Evolutionary conservation across 2,113 vertebrate genomes (phyloP).

Genomic region (Helogale parvula): DNA sequence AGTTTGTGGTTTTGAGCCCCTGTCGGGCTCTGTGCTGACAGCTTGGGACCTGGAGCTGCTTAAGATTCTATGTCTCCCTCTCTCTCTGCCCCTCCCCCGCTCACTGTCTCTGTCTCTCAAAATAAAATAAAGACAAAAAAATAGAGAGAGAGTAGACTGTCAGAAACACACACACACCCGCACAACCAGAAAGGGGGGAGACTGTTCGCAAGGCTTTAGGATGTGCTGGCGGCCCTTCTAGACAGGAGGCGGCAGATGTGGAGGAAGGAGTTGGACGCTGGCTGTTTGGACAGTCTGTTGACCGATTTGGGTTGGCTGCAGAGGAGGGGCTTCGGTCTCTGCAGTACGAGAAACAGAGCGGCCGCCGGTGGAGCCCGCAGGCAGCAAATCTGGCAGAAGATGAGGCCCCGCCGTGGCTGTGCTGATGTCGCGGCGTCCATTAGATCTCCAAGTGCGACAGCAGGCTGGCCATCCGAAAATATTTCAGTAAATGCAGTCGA

Average conservation of each 20-base stretch:
- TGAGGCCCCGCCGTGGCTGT: background rate
- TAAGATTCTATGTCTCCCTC: no score
- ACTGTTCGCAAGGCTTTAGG: background rate
- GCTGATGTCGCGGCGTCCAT: background rate
- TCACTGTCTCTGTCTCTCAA: no score
- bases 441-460: rapidly evolving
- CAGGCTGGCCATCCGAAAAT: background rate
- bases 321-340: background rate
- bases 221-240: rapidly evolving
- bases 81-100: no score
- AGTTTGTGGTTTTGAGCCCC: no score
- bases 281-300: no score
- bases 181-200: no score
- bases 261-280: rapidly evolving
- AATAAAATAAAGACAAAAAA: no score
- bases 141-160: no score
- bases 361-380: rapidly evolving
- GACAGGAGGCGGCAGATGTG: rapidly evolving
- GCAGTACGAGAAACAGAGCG: no score
- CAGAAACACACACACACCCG: background rate
- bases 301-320: rapidly evolving
- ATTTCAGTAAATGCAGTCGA: rapidly evolving
- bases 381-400: background rate
- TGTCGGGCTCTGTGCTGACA: no score
- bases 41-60: no score